Base-by-base conservation (phyloP, 1,140 invertebrate genomes). In the Cotesia typhae region DNA sequence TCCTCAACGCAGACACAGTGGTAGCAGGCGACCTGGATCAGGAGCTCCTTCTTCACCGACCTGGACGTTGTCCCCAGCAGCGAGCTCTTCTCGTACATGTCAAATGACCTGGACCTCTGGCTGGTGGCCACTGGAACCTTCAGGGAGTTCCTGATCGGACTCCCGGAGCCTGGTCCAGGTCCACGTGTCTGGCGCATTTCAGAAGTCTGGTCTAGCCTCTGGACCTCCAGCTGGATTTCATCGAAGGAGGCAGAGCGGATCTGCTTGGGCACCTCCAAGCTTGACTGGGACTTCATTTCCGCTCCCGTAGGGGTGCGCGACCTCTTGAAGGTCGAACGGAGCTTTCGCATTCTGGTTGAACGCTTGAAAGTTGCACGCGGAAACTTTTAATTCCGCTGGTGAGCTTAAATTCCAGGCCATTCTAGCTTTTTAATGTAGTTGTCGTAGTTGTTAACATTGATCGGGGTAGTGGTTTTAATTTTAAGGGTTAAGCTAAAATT, bases 281-380 rank as follows among this genome's bases (percentile, higher is more conserved):
- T 95, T 87, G 92, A 94, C 83, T 95, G 94, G 70, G 93, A 94
- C 88, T 95, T 95, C 94, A 95, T 95, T 84, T 95, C 94, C 76
- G 93, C 92, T 65, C 93, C 93, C 64, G 94, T 95, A 41, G 94
- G 94, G 69, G 94, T 95, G 73, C 92, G 90, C 78, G 94, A 95
- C 78, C 94, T 90, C 85, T 93, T 94, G 88, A 95, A 94, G 66
- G 94, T 94, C 81, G 92, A 94, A 75, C 93, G 92, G 88, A 95
- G 88, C 79, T 92, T 90, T 86, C 94, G 93, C 93, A 95, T 94
- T 71, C 77, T 86, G 81, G 6, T 47, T 47, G 10, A 9, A 47
- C 6, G 10, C 41, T 47, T 7, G 2, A 47, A 47, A 47, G 41
- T 47, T 47, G 0, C 10, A 9, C 10, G 2, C 41, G 10, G 41